Evolutionary conservation across 2,888 invertebrate genomes (phyloP).

Genomic region (Tuta absoluta): DNA sequence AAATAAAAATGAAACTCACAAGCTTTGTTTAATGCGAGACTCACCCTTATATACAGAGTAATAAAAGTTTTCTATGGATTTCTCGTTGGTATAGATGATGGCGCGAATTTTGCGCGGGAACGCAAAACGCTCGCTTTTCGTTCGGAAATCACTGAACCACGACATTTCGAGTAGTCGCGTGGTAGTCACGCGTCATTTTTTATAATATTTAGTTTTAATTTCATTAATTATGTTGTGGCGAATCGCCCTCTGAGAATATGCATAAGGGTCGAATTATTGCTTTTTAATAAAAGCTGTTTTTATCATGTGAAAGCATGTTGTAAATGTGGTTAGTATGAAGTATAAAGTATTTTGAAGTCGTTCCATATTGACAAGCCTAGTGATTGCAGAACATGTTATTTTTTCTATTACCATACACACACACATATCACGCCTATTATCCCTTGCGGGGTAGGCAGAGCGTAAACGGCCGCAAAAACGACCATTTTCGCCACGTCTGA

Average conservation of each 20-base stretch:
- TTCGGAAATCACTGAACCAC: slow-evolving; percentile 61
- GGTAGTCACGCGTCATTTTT: slow-evolving; percentile 65
- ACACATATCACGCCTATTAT: no score
- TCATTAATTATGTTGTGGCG: slow-evolving; percentile 61
- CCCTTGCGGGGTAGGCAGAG: no score
- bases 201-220: slow-evolving; percentile 71
- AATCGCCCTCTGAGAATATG: slow-evolving; percentile 39
- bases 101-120: slow-evolving; percentile 57
- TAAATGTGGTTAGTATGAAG: no score
- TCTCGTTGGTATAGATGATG: slow-evolving; percentile 28
- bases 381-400: no score
- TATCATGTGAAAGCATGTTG: no score
- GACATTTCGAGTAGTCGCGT: slow-evolving; percentile 61
- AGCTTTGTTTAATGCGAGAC: slow-evolving; percentile 28
- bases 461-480: no score
- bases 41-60: slow-evolving; percentile 39
- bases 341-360: no score
- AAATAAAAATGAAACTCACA: slow-evolving; percentile 20
- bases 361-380: no score
- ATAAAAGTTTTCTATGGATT: slow-evolving; percentile 23
- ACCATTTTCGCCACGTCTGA: no score
- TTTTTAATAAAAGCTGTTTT: slow-evolving; percentile 12
- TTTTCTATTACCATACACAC: no score
- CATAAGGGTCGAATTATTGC: slow-evolving; percentile 11
- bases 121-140: slow-evolving; percentile 49